Conservation (phyloP, 2,113 vertebrate genomes). For the Chrysemys picta region DNA sequence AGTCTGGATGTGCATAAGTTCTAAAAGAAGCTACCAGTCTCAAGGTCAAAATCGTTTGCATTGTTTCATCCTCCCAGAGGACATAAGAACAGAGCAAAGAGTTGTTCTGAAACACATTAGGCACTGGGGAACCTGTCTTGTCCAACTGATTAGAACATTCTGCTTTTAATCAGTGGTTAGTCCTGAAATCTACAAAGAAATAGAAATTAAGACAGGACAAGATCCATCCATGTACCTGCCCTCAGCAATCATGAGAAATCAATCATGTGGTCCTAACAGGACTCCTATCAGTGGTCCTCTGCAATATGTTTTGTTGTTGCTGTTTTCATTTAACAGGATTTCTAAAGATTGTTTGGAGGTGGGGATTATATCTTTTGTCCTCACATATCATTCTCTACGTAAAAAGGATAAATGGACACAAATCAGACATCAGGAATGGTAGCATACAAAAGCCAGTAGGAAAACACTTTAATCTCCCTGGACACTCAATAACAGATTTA, state of each 20-base stretch:
- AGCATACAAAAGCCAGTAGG: too few relatives aligned
- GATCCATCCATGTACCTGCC: background rate
- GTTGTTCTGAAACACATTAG: background rate
- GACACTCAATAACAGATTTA: too few relatives aligned
- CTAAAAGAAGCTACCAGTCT: background rate
- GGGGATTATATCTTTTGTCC: fast-evolving
- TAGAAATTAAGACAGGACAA: background rate
- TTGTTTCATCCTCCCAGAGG: background rate
- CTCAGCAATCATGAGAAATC: fast-evolving
- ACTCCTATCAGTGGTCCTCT: fast-evolving
- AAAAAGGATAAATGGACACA: too few relatives aligned
- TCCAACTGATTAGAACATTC: background rate
- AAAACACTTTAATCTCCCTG: too few relatives aligned
- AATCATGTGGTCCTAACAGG: background rate
- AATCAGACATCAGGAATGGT: too few relatives aligned
- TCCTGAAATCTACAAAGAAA: background rate
- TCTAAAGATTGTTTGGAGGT: background rate
- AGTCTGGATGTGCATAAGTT: background rate
- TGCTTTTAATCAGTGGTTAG: background rate
- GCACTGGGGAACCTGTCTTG: background rate
- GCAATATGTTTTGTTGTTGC: background rate
- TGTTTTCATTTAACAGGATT: background rate
- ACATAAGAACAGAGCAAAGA: background rate
- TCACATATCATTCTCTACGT: background rate
- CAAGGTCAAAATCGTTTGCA: background rate